Conservation (phyloP, 1,140 invertebrate genomes). For the Drosophila prosaltans region DNA sequence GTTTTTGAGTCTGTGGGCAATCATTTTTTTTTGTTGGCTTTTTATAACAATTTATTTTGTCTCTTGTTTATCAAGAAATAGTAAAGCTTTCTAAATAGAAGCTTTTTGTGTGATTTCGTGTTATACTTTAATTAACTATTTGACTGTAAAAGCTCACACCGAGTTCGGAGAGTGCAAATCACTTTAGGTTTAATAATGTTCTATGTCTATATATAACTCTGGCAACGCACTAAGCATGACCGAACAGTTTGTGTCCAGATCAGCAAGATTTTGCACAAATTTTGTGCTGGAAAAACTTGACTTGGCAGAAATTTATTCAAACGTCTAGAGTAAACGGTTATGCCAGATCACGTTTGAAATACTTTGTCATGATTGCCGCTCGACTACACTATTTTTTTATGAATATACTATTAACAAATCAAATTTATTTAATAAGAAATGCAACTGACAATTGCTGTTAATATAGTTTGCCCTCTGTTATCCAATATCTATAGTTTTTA, state of each 20-base stretch:
- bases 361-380: neutral
- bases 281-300: neutral
- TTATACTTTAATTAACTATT: neutral
- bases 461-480: too few species aligned
- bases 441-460: too few species aligned
- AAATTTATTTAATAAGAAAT: too few species aligned
- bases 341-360: neutral
- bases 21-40: neutral
- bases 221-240: neutral
- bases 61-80: neutral
- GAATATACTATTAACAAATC: too few species aligned
- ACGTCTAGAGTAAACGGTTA: neutral
- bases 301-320: neutral
- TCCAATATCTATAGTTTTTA: too few species aligned
- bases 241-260: neutral
- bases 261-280: neutral
- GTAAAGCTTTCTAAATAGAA: neutral
- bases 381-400: too few species aligned
- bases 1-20: neutral
- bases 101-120: neutral
- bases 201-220: neutral
- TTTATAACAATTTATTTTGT: constrained; percentile 19
- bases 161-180: neutral
- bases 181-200: neutral
- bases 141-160: neutral